Percentiles rank a stretch among this genome's conserved stretches.
Evolutionary conservation across 1,140 invertebrate genomes (phyloP).

Genomic region (Eurosta solidaginis): DNA sequence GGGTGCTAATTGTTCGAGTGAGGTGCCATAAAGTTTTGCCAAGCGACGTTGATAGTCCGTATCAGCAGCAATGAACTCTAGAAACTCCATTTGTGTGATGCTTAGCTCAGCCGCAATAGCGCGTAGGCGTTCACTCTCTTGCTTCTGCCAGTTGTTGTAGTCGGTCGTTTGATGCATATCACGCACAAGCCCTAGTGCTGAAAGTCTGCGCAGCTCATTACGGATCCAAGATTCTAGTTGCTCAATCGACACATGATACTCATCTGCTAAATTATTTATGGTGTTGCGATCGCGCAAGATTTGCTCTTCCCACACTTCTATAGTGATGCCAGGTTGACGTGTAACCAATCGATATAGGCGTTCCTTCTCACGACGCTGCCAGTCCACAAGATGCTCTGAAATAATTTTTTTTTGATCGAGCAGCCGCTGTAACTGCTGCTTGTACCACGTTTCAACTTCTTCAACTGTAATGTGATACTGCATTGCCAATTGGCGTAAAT

Average conservation of each 20-base stretch:
- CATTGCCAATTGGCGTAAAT: constrained; percentile 40
- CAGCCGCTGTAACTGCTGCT: constrained; percentile 44
- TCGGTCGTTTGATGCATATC: neutral
- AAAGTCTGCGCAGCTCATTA: constrained; percentile 43
- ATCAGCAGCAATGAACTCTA: constrained; percentile 47
- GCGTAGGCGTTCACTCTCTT: constrained; percentile 45
- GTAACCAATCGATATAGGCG: constrained; percentile 42
- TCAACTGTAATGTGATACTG: constrained; percentile 50
- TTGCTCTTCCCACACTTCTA: constrained; percentile 37
- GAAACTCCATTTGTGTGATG: constrained; percentile 46
- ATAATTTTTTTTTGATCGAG: constrained; percentile 42
- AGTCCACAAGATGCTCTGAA: constrained; percentile 33
- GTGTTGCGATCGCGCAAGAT: constrained; percentile 39
- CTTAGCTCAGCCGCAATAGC: constrained; percentile 43
- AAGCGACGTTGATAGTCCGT: constrained; percentile 43
- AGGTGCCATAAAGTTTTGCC: constrained; percentile 42
- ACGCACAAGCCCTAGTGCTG: constrained; percentile 42
- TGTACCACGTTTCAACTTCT: constrained; percentile 48
- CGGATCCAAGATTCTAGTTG: constrained; percentile 44
- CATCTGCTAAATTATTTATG: constrained; percentile 29
- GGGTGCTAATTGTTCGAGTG: constrained; percentile 42
- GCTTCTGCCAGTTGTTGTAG: constrained; percentile 43
- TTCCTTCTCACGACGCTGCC: constrained; percentile 47
- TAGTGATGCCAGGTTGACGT: constrained; percentile 37
- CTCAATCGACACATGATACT: constrained; percentile 45